Conservation (phyloP, 2,888 invertebrate species). For the Macropis europaea region DNA sequence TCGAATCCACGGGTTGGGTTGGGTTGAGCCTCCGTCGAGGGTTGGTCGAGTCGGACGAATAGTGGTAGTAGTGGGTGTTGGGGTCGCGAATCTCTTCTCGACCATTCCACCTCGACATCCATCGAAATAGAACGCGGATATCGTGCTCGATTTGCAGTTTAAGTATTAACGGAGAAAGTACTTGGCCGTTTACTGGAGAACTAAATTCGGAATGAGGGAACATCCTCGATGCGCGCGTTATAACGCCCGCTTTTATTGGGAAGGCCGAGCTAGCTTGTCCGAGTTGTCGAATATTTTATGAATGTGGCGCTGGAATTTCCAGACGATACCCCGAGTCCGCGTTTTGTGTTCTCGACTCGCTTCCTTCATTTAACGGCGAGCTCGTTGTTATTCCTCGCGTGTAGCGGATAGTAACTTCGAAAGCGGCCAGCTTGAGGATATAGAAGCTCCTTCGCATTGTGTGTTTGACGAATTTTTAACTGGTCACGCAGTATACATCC, state of each 20-base stretch:
- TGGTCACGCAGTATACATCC: too few relatives aligned
- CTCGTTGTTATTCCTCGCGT: slow-evolving; percentile 22
- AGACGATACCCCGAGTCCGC: neutral
- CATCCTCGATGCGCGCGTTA: neutral
- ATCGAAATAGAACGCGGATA: slow-evolving; percentile 61
- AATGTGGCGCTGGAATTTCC: slow-evolving; percentile 28
- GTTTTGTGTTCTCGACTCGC: slow-evolving; percentile 2
- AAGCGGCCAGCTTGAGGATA: slow-evolving; percentile 4
- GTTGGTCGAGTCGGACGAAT: slow-evolving; percentile 48
- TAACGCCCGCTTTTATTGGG: neutral
- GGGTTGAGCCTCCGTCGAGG: slow-evolving; percentile 58
- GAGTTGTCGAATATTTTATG: slow-evolving; percentile 26
- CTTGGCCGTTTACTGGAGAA: slow-evolving; percentile 10
- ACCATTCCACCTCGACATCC: slow-evolving; percentile 60
- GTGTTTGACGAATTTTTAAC: too few relatives aligned
- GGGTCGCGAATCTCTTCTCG: slow-evolving; percentile 67
- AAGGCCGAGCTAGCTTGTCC: neutral
- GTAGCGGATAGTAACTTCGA: neutral
- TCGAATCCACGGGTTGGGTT: slow-evolving; percentile 59
- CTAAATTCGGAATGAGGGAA: slow-evolving; percentile 23
- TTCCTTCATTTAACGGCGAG: neutral
- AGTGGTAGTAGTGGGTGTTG: slow-evolving; percentile 51
- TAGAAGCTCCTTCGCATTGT: too few relatives aligned
- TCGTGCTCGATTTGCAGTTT: slow-evolving; percentile 55
- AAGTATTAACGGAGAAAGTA: slow-evolving; percentile 54